These are phyloP conservation scores for Epinotia bilunana DNA, from an alignment of 2,888 invertebrate species.

Conservation along the genomic window DNA sequence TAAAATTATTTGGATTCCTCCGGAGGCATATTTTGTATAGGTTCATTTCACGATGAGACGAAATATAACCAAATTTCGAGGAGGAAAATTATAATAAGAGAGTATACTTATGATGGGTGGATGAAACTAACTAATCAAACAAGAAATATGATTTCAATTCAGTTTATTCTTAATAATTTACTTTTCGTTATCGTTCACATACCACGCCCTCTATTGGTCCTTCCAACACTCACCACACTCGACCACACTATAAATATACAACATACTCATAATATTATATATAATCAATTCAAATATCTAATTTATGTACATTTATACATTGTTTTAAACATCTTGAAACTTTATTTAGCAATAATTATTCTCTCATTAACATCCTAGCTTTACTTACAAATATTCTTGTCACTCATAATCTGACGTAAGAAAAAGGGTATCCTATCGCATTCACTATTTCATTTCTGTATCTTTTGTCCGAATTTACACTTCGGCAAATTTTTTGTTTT, in stretches of 20 bases:
- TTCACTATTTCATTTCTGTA: too few relatives aligned
- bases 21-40: too few relatives aligned
- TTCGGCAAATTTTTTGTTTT: too few relatives aligned
- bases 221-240: constrained; percentile 53
- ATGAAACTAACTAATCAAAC: constrained; percentile 50
- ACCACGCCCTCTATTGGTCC: constrained; percentile 70
- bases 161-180: constrained; percentile 57
- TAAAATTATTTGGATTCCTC: too few relatives aligned
- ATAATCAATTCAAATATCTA: constrained; percentile 36
- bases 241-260: constrained; percentile 52
- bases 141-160: constrained; percentile 59
- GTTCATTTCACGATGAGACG: too few relatives aligned
- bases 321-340: constrained; percentile 46
- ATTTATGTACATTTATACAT: constrained; percentile 50
- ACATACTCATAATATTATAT: constrained; percentile 15
- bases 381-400: constrained; percentile 50
- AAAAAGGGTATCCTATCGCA: background rate
- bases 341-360: constrained; percentile 51
- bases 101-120: too few relatives aligned
- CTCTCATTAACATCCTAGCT: constrained; percentile 18
- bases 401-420: background rate
- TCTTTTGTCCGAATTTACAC: too few relatives aligned
- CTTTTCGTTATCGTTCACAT: constrained; percentile 54
- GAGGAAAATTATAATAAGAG: too few relatives aligned
- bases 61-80: too few relatives aligned